Evolutionary conservation across 2,888 invertebrate genomes (phyloP).

Genomic region (Azorinus chamasolen): DNA sequence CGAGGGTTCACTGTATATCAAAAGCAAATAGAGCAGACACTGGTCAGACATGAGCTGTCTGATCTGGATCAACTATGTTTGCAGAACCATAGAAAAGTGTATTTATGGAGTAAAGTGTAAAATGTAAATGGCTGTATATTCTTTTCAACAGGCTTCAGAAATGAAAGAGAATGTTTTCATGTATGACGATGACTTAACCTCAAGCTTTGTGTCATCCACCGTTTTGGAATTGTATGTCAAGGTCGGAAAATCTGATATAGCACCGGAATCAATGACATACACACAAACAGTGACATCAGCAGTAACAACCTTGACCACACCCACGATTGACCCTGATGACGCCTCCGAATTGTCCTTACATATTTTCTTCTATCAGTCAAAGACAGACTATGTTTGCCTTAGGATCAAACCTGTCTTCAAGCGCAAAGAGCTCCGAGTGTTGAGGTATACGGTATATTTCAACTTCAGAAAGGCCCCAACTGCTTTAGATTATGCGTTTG

Average conservation of each 20-base stretch:
- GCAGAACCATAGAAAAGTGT: too few species aligned
- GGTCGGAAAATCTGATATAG: constrained; percentile 16
- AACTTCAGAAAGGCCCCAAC: constrained; percentile 28
- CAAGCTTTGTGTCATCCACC: constrained; percentile 51
- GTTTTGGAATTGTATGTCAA: constrained; percentile 51
- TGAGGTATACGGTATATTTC: constrained; percentile 35
- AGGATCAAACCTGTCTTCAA: constrained; percentile 21
- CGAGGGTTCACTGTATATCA: too few species aligned
- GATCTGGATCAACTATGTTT: too few species aligned
- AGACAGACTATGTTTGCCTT: constrained; percentile 57
- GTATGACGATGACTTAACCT: constrained; percentile 58
- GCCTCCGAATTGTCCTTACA: constrained; percentile 67
- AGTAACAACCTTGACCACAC: constrained; percentile 15
- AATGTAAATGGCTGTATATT: too few species aligned
- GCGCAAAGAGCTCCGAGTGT: constrained; percentile 1
- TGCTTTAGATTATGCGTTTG: constrained; percentile 38
- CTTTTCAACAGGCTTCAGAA: constrained; percentile 43
- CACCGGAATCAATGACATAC: constrained; percentile 37
- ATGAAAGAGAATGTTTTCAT: constrained; percentile 55
- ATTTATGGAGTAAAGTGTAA: too few species aligned
- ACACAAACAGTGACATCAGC: constrained; percentile 41
- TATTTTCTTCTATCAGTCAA: constrained; percentile 58
- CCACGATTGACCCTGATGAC: constrained; percentile 57
- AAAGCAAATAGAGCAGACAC: too few species aligned
- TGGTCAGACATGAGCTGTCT: too few species aligned